These are phyloP conservation scores for Sarcophaga bullata DNA, from an alignment of 1,140 invertebrate genomes.

Conservation along the genomic window DNA sequence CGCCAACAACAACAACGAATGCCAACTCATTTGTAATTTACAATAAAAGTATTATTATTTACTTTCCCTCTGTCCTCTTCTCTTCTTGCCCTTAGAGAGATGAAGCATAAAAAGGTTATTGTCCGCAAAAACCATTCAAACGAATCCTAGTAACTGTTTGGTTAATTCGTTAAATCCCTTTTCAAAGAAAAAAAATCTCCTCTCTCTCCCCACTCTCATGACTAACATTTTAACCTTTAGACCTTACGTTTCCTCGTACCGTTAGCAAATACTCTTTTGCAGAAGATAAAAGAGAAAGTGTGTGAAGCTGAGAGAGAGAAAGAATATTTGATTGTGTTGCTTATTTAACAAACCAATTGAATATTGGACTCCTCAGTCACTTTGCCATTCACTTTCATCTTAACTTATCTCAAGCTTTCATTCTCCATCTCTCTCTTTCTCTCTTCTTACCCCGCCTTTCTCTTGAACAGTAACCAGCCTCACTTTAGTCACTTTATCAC, in stretches of 20 bases:
- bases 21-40: background rate
- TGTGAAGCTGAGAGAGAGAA: background rate
- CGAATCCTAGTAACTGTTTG: too few relatives aligned
- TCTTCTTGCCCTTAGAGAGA: background rate
- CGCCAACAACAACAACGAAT: background rate
- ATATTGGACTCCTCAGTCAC: constrained; percentile 4
- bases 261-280: too few relatives aligned
- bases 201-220: too few relatives aligned
- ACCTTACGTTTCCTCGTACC: too few relatives aligned
- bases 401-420: too few relatives aligned
- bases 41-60: constrained; percentile 3
- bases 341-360: constrained; percentile 33
- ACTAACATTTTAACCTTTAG: too few relatives aligned
- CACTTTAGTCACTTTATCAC: background rate
- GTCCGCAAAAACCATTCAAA: background rate
- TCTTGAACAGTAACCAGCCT: too few relatives aligned
- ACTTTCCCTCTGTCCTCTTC: background rate
- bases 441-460: too few relatives aligned
- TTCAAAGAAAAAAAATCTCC: too few relatives aligned
- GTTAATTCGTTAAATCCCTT: constrained; percentile 15
- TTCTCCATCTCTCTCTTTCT: too few relatives aligned
- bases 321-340: constrained; percentile 18
- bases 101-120: constrained; percentile 11
- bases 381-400: background rate
- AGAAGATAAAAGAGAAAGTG: too few relatives aligned